Percentiles rank a stretch among this genome's conserved stretches.
Conservation (phyloP, 2,888 invertebrate species). For the Opisthograptis luteolata region DNA sequence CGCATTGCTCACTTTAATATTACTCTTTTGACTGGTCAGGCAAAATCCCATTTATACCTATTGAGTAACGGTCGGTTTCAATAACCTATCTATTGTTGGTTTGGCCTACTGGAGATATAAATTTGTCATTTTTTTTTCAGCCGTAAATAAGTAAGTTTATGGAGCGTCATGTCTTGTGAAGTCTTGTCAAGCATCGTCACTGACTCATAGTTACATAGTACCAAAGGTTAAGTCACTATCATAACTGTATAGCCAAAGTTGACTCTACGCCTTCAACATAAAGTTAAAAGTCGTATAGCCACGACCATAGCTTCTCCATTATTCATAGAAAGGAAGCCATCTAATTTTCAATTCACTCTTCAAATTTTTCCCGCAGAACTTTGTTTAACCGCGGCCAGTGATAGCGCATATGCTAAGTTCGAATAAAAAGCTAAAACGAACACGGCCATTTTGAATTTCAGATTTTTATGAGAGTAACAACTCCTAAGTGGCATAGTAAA, state of each 20-base stretch:
- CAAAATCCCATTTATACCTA: too few relatives aligned
- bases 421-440: constrained; percentile 19
- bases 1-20: too few relatives aligned
- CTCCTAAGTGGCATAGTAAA: not conserved
- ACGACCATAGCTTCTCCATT: constrained; percentile 33
- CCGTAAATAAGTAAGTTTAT: too few relatives aligned
- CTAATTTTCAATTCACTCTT: constrained; percentile 48
- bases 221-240: not conserved
- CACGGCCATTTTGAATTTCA: constrained; percentile 24
- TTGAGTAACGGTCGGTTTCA: too few relatives aligned
- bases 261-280: constrained; percentile 6
- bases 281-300: constrained; percentile 6
- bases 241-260: not conserved
- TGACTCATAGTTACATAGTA: not conserved
- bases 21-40: too few relatives aligned
- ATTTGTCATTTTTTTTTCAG: too few relatives aligned
- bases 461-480: constrained; percentile 18
- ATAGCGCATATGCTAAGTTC: constrained; percentile 26
- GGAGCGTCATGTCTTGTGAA: too few relatives aligned
- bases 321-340: constrained; percentile 41
- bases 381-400: constrained; percentile 18
- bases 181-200: not conserved
- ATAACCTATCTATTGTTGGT: too few relatives aligned
- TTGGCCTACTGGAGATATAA: too few relatives aligned
- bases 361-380: constrained; percentile 39